These are phyloP conservation scores for Merops nubicus DNA, from an alignment of 2,113 vertebrate species.

Conservation along the genomic window DNA sequence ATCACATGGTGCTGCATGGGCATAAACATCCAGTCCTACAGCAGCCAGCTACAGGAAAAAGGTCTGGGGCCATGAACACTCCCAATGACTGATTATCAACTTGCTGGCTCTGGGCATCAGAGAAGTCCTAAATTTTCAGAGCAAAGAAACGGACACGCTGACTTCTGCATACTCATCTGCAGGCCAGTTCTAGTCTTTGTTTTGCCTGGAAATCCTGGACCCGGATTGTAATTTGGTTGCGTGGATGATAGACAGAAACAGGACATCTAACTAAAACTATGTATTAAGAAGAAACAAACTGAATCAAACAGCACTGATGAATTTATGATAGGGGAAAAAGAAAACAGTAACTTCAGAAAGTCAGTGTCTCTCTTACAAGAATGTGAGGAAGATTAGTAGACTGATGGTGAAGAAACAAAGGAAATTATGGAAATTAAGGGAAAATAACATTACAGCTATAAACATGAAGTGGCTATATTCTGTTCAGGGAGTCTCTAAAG, in stretches of 20 bases:
- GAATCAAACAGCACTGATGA: not conserved
- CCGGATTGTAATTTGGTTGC: not conserved
- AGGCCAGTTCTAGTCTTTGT: fast-evolving
- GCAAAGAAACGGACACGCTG: not conserved
- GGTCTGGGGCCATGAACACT: not conserved
- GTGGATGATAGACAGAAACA: not conserved
- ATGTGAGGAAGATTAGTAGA: no score
- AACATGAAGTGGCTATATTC: no score
- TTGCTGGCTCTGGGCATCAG: not conserved
- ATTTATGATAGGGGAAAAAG: no score
- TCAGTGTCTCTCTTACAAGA: no score
- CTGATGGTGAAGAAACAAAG: no score
- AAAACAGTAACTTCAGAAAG: no score
- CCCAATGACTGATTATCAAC: fast-evolving
- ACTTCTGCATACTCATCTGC: not conserved
- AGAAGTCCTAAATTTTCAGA: not conserved
- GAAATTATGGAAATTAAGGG: no score
- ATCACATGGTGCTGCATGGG: not conserved
- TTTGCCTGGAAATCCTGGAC: not conserved
- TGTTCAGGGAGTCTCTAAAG: no score
- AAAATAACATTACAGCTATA: no score
- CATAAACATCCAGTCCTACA: not conserved
- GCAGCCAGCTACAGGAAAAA: not conserved
- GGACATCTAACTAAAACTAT: not conserved
- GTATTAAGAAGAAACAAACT: not conserved